These are phyloP conservation scores for Lepus europaeus DNA, from an alignment of 2,113 vertebrate species.

Conservation along the genomic window DNA sequence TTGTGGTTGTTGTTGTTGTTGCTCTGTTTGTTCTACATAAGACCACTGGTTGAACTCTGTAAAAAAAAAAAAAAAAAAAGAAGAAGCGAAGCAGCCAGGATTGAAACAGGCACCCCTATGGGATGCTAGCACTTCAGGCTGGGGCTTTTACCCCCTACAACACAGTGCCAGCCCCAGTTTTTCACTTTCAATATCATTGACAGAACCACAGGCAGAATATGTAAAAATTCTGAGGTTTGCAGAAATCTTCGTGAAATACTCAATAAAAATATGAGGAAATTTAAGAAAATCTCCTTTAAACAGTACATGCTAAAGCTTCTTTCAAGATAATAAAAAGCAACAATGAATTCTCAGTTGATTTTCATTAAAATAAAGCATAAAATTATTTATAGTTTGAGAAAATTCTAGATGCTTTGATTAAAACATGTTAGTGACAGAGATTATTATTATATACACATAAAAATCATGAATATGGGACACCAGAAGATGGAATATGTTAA, in stretches of 20 bases:
- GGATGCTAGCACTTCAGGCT: too few relatives aligned
- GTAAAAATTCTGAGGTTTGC: constrained; percentile 1
- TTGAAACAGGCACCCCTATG: too few relatives aligned
- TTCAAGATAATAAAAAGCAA: neutral
- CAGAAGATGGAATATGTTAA: neutral
- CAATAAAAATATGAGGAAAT: neutral
- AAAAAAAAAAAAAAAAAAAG: too few relatives aligned
- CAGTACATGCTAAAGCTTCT: neutral
- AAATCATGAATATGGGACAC: neutral
- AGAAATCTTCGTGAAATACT: neutral
- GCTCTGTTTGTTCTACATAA: too few relatives aligned
- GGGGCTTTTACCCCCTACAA: too few relatives aligned
- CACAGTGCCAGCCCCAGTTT: neutral
- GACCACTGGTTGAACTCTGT: too few relatives aligned
- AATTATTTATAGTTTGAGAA: neutral
- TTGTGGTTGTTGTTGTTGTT: too few relatives aligned
- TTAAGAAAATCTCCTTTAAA: neutral
- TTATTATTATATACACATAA: neutral
- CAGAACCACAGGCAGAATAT: neutral
- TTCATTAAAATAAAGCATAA: constrained; percentile 17
- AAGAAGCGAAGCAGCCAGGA: too few relatives aligned
- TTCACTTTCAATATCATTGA: neutral
- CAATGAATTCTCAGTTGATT: neutral
- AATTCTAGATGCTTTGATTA: neutral
- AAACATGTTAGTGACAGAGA: neutral